Conservation (phyloP, 2,113 vertebrate species). For the Siphamia tubifer region DNA sequence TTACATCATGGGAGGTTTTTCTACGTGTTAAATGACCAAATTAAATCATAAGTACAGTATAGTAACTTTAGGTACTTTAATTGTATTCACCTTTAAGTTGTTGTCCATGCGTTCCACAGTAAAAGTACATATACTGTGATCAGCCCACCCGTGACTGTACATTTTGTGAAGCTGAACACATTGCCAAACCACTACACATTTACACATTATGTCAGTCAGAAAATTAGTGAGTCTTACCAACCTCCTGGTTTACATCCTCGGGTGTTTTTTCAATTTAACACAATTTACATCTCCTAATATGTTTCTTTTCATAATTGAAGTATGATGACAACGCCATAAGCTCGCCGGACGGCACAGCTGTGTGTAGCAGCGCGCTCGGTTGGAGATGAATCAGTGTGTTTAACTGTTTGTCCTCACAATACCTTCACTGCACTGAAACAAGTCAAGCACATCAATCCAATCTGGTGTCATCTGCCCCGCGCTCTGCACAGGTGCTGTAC, state of each 20-base stretch:
- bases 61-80: too few relatives aligned
- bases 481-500: slow-evolving; percentile 83
- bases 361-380: slow-evolving; percentile 57
- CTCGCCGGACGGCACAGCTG: slow-evolving; percentile 67
- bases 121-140: too few relatives aligned
- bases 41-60: too few relatives aligned
- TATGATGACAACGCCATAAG: slow-evolving; percentile 75
- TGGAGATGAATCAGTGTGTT: slow-evolving; percentile 72
- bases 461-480: slow-evolving; percentile 87
- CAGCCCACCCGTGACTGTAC: too few relatives aligned
- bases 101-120: too few relatives aligned
- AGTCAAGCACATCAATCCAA: slow-evolving; percentile 89
- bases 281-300: slow-evolving; percentile 49
- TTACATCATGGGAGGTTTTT: too few relatives aligned
- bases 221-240: neutral
- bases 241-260: slow-evolving; percentile 22
- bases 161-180: too few relatives aligned
- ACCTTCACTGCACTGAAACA: slow-evolving; percentile 81
- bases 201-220: neutral
- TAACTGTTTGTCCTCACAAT: slow-evolving; percentile 72
- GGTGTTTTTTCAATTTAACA: slow-evolving; percentile 48
- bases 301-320: slow-evolving; percentile 74
- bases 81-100: too few relatives aligned
- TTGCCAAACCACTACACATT: neutral
- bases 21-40: too few relatives aligned